Evolutionary conservation across 2,113 vertebrate genomes (phyloP).

Genomic region (Pteruthius melanotis): DNA sequence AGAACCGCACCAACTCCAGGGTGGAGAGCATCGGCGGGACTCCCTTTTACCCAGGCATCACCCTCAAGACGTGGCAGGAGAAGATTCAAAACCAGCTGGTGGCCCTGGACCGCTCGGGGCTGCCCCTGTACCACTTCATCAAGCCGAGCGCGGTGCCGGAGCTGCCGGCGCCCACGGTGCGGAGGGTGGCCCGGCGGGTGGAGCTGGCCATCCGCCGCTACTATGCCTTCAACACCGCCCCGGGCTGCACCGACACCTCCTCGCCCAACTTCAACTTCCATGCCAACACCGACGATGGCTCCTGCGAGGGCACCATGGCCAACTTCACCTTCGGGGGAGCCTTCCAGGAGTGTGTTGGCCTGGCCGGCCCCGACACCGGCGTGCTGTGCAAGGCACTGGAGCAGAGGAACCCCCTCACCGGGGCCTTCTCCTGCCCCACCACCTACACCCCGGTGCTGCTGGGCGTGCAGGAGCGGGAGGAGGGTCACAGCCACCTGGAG

Average conservation of each 20-base stretch:
- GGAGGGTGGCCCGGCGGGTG: constrained; percentile 71
- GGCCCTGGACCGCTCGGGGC: constrained; percentile 83
- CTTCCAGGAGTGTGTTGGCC: constrained; percentile 76
- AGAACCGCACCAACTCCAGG: constrained; percentile 82
- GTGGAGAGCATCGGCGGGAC: constrained; percentile 80
- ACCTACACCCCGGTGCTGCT: constrained; percentile 71
- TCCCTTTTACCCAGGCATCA: constrained; percentile 90
- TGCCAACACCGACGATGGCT: constrained; percentile 83
- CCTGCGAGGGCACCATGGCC: constrained; percentile 74
- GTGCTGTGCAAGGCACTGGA: constrained; percentile 71
- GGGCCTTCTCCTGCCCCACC: constrained; percentile 74
- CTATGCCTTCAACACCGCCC: constrained; percentile 84
- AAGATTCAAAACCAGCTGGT: constrained; percentile 84
- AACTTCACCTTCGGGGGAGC: constrained; percentile 89
- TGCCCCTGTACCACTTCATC: constrained; percentile 82
- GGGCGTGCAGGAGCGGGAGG: constrained; percentile 75
- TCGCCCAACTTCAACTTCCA: constrained; percentile 89
- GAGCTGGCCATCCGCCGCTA: constrained; percentile 77
- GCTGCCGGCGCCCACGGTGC: constrained; percentile 78
- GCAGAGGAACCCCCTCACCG: constrained; percentile 83
- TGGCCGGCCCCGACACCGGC: constrained; percentile 11
- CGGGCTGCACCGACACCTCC: constrained; percentile 76
- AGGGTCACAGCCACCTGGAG: constrained; percentile 76
- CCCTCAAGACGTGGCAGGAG: constrained; percentile 88
- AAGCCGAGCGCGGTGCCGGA: constrained; percentile 73